These are phyloP conservation scores for Ochotona curzoniae DNA, from an alignment of 2,113 vertebrate species.

Conservation along the genomic window DNA sequence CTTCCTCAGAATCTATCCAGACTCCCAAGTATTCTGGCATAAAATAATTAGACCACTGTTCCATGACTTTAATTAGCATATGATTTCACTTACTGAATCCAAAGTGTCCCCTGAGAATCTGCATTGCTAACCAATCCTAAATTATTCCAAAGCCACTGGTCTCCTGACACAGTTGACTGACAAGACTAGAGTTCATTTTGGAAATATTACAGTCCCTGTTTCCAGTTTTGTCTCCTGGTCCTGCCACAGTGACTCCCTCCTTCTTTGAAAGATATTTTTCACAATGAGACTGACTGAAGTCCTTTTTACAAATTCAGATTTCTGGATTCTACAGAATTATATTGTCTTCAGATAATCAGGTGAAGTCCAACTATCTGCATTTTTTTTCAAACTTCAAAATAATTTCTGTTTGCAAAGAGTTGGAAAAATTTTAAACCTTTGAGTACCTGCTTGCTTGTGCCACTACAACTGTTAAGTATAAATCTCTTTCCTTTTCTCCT, in stretches of 20 bases:
- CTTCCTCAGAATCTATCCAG: neutral
- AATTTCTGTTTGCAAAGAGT: neutral
- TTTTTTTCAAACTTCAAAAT: conserved; percentile 6
- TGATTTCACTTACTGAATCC: neutral
- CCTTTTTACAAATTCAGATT: neutral
- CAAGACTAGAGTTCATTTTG: neutral
- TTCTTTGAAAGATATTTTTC: neutral
- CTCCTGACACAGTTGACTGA: neutral
- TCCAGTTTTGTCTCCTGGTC: neutral
- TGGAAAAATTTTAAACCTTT: neutral
- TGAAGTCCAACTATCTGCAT: neutral
- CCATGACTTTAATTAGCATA: neutral
- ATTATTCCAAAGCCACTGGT: neutral
- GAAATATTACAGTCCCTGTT: neutral
- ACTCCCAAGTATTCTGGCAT: neutral
- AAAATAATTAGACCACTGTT: neutral
- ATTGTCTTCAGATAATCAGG: neutral
- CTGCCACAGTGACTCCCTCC: neutral
- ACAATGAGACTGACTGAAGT: neutral
- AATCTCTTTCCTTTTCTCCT: neutral
- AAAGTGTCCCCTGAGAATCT: neutral
- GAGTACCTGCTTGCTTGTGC: too few species aligned
- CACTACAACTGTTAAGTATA: neutral
- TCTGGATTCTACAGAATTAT: neutral
- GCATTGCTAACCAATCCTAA: neutral